Evolutionary conservation across 2,888 invertebrate species (phyloP).

Genomic region (Lithodes maja): DNA sequence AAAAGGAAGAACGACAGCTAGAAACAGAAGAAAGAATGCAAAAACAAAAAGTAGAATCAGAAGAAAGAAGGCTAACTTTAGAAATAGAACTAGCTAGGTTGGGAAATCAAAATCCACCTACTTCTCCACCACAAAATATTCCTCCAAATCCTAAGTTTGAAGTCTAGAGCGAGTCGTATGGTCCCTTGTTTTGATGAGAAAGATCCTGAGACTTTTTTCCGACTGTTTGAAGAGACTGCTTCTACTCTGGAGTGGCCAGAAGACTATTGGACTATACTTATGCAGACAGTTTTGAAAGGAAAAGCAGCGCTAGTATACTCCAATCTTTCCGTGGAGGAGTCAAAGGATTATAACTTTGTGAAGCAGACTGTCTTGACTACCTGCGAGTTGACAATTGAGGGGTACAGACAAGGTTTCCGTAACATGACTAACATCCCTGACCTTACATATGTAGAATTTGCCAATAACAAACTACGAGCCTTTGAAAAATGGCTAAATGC

Average conservation of each 20-base stretch:
- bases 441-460: constrained; percentile 5
- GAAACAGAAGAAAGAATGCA: too few relatives aligned
- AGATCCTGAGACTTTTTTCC: not conserved
- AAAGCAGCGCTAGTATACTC: not conserved
- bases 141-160: not conserved
- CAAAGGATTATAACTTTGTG: not conserved
- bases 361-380: not conserved
- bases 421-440: not conserved
- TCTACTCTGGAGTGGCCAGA: not conserved
- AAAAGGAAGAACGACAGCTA: too few relatives aligned
- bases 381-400: not conserved
- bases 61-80: not conserved
- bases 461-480: not conserved
- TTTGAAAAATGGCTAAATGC: constrained; percentile 6
- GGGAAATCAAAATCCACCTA: not conserved
- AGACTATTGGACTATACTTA: not conserved
- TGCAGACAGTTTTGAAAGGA: not conserved
- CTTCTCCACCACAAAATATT: not conserved
- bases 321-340: not conserved
- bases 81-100: not conserved
- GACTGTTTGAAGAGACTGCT: not conserved
- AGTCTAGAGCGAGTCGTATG: not conserved
- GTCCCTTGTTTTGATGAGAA: constrained; percentile 3
- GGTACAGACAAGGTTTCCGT: not conserved
- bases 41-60: not conserved